A percentile compares a stretch with the other conserved stretches of the same genome.
Conservation (phyloP, 2,888 invertebrate genomes). For the Plebejus argus region DNA sequence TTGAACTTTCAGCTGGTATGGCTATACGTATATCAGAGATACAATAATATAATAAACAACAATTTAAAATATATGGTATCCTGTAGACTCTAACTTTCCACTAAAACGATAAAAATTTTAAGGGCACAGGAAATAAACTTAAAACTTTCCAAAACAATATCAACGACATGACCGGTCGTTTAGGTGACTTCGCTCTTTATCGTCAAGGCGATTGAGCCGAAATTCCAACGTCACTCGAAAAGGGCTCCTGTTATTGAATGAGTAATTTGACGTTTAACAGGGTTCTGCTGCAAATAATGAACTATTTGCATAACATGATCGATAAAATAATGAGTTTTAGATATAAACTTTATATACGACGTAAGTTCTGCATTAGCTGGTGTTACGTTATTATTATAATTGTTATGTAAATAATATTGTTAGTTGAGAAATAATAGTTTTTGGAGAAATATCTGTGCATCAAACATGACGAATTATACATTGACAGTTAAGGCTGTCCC, state of each 20-base stretch:
- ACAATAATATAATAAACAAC: neutral
- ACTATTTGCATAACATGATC: constrained; percentile 3
- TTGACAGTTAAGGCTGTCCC: too few species aligned
- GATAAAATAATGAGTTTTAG: neutral
- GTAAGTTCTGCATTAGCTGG: neutral
- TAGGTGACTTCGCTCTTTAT: neutral
- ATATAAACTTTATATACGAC: neutral
- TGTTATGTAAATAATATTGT: neutral
- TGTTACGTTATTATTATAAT: neutral
- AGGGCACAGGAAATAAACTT: neutral
- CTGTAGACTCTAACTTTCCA: neutral
- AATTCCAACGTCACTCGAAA: neutral
- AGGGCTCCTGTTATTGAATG: neutral
- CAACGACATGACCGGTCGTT: neutral
- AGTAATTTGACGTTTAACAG: constrained; percentile 1
- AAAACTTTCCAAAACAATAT: neutral
- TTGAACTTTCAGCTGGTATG: neutral
- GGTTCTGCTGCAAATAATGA: neutral
- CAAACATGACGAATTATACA: too few species aligned
- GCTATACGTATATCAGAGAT: neutral
- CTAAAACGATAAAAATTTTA: neutral
- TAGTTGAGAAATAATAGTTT: neutral
- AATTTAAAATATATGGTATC: neutral
- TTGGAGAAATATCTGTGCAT: neutral
- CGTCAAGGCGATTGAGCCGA: neutral